Evolutionary conservation across 2,888 invertebrate species (phyloP).

Genomic region (Dynastes hyllus): DNA sequence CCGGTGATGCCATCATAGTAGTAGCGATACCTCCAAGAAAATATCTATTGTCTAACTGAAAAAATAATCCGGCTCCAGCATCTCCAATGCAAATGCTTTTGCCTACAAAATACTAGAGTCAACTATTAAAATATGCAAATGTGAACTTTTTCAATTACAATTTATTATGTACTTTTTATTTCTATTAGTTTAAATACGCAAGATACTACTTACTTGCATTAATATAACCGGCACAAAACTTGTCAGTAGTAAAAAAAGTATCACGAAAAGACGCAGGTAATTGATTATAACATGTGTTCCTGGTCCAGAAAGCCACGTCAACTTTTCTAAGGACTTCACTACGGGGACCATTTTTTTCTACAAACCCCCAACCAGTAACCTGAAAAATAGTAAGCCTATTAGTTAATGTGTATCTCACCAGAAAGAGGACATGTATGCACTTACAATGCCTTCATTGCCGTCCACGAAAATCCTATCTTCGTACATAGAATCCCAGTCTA

Average conservation of each 20-base stretch:
- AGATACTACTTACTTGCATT: constrained; percentile 17
- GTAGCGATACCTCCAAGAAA: constrained; percentile 10
- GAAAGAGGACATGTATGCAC: neutral
- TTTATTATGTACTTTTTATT: too few relatives aligned
- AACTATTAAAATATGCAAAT: too few relatives aligned
- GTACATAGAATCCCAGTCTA: constrained; percentile 21
- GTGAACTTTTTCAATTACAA: too few relatives aligned
- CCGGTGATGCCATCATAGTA: neutral
- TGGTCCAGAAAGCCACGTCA: neutral
- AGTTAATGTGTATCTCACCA: neutral
- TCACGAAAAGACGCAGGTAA: neutral
- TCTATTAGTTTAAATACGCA: too few relatives aligned
- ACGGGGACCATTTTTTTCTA: neutral
- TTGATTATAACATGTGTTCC: neutral
- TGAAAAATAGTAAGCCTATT: neutral
- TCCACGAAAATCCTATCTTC: constrained; percentile 6
- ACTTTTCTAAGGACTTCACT: constrained; percentile 23
- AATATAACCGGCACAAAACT: constrained; percentile 26
- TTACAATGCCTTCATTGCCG: constrained; percentile 16
- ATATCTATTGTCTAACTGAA: neutral
- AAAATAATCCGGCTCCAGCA: constrained; percentile 15
- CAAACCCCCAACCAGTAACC: constrained; percentile 22
- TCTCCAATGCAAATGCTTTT: constrained; percentile 19
- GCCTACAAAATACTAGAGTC: neutral
- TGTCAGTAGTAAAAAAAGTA: neutral